phyloP scores from a whole-genome alignment of 1,140 invertebrate genomes.

The Asbolus verrucosus region DNA sequence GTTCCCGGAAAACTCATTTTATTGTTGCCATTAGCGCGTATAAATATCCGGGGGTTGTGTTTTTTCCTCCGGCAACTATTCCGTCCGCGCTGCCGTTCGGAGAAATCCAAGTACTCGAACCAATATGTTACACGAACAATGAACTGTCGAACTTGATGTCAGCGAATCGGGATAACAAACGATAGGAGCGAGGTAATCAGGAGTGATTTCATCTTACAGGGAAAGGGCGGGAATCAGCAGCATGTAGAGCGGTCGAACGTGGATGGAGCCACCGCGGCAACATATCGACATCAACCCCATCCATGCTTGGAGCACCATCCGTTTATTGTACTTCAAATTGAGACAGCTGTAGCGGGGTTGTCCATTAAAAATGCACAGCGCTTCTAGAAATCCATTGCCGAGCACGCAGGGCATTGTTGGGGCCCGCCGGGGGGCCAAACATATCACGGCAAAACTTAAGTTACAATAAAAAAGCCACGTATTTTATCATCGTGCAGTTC shows the following conservation, averaged over 20 bases:
- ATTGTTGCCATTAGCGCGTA: slow-evolving; percentile 40
- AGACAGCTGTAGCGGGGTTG: slow-evolving; percentile 59
- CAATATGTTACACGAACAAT: slow-evolving; percentile 64
- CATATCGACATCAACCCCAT: slow-evolving; percentile 49
- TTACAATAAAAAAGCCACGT: slow-evolving; percentile 60
- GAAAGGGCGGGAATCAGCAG: slow-evolving; percentile 62
- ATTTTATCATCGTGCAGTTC: slow-evolving; percentile 59
- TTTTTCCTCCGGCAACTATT: slow-evolving; percentile 19
- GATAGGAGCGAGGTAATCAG: slow-evolving; percentile 62
- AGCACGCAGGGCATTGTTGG: slow-evolving; percentile 55
- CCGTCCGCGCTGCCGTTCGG: neutral
- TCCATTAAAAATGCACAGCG: slow-evolving; percentile 54
- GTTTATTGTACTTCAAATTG: slow-evolving; percentile 54
- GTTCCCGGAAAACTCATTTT: slow-evolving; percentile 28
- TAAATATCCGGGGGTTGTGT: slow-evolving; percentile 40
- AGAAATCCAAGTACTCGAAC: slow-evolving; percentile 47
- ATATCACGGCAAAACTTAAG: slow-evolving; percentile 57
- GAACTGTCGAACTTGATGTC: slow-evolving; percentile 65
- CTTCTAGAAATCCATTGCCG: slow-evolving; percentile 53
- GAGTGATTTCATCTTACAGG: slow-evolving; percentile 63
- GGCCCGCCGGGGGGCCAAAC: slow-evolving; percentile 54
- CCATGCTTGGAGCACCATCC: slow-evolving; percentile 10
- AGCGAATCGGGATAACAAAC: slow-evolving; percentile 62
- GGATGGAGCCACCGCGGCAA: slow-evolving; percentile 46
- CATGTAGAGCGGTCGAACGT: slow-evolving; percentile 59